Evolutionary conservation across 2,797 vertebrate species (phyloP), one percentile per base, ranked within the genome.

Genomic region (Cheirogaleus major): DNA sequence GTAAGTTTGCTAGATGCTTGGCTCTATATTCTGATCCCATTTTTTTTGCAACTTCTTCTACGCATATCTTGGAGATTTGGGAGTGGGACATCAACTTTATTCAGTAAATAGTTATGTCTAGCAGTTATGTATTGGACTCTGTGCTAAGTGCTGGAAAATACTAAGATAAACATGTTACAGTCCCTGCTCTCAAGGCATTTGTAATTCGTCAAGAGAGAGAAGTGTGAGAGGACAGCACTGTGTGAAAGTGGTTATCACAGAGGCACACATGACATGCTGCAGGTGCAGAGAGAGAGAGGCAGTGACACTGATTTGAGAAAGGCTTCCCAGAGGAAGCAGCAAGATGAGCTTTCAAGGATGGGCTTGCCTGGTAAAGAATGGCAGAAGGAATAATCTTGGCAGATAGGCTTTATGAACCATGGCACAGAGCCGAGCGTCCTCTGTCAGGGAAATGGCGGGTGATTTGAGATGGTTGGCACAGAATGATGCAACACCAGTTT

Each of bases 241-340:
- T 2, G 38, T 1, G 18, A 48, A 81, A 63, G 38, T 0, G 0
- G 20, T 35, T 63, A 35, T 63, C 61, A 4, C 1, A 3, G 50
- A 75, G 55, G 48, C 4, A 1, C 15, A 25, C 4, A 6, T 9
- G 20, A 5, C 0, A 0, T 10, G 45, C 81, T 69, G 14, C 8
- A 32, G 78, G 38, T 23, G 43, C 84, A 57, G 13, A 13, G 32
- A 78, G 27, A 30, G 27, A 30, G 45, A 38, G 22, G 0, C 2
- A 2, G 38, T 25, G 63, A 35, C 0, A 1, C 57, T 63, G 14
- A 59, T 30, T n/a, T 78, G 35, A 43, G 70, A 61, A 83, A 65
- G 35, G 18, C 27, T 89, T 61, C 67, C 35, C 30, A 25, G 80
- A 63, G 86, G 25, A 65, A 25, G 18, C 27, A 11, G 38, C 32